phyloP scores from a whole-genome alignment of 2,888 invertebrate genomes.

The Adelphocoris suturalis region DNA sequence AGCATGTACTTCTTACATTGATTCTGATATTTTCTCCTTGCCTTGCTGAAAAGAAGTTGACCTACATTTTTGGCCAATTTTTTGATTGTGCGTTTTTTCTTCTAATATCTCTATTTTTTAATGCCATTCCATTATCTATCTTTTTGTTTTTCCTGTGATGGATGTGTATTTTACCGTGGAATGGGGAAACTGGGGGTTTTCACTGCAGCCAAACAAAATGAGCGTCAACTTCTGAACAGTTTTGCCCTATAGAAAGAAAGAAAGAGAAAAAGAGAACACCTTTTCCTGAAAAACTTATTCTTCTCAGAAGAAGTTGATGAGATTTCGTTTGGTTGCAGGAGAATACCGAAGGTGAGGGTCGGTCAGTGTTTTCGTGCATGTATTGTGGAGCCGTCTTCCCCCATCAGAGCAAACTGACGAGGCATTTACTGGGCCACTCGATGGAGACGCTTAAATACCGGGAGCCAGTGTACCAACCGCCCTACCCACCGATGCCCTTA shows the following conservation, averaged over 20 bases:
- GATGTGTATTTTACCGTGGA: constrained; percentile 74
- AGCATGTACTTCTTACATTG: constrained; percentile 64
- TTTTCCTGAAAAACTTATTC: constrained; percentile 24
- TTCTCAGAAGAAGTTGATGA: constrained; percentile 87
- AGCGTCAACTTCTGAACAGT: constrained; percentile 89
- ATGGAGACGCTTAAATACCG: constrained; percentile 92
- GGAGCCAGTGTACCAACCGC: constrained; percentile 81
- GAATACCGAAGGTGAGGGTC: constrained; percentile 84
- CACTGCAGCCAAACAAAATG: constrained; percentile 84
- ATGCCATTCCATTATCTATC: constrained; percentile 72
- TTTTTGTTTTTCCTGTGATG: constrained; percentile 73
- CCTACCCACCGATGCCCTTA: constrained; percentile 81
- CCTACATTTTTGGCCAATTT: constrained; percentile 92
- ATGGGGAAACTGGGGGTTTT: constrained; percentile 67
- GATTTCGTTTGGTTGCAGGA: constrained; percentile 94
- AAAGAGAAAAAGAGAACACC: constrained; percentile 51
- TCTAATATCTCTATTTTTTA: constrained; percentile 78
- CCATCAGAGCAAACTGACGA: constrained; percentile 93
- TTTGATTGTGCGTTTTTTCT: constrained; percentile 82
- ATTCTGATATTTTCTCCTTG: constrained; percentile 65
- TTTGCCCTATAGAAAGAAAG: constrained; percentile 53
- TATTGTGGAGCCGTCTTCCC: constrained; percentile 94
- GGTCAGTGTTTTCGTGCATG: constrained; percentile 86
- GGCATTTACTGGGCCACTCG: constrained; percentile 90
- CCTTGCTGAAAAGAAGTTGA: constrained; percentile 89